A percentile compares a stretch with the other conserved stretches of the same genome.
phyloP scores from a whole-genome alignment of 2,113 vertebrate genomes.

The Mobula hypostoma region DNA sequence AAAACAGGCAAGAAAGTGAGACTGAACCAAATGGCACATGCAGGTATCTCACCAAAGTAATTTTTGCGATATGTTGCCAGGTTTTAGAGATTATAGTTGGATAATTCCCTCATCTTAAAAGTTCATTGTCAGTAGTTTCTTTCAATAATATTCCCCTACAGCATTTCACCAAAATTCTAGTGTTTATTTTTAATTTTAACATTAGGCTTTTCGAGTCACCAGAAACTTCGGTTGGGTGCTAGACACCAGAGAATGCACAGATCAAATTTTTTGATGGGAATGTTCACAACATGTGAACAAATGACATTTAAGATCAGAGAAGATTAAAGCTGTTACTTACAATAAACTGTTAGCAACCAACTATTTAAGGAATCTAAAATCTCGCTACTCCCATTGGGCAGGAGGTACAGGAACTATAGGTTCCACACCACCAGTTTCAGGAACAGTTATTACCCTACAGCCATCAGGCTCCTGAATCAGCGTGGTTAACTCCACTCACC shows the following conservation, averaged over 20 bases:
- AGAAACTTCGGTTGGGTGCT: neutral
- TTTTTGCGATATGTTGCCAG: neutral
- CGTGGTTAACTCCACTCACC: too few species aligned
- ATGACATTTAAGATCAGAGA: neutral
- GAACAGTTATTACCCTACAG: too few species aligned
- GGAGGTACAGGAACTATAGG: too few species aligned
- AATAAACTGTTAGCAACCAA: neutral
- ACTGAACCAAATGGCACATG: neutral
- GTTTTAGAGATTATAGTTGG: too few species aligned
- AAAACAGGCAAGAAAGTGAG: neutral
- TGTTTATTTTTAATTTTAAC: neutral
- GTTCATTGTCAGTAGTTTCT: neutral
- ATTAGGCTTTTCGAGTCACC: neutral
- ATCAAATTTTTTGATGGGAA: neutral
- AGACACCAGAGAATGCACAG: neutral
- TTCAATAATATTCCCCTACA: neutral
- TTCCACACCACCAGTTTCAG: too few species aligned
- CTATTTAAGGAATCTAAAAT: neutral
- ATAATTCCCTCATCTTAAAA: neutral
- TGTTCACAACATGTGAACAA: neutral
- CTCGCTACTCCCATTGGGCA: neutral
- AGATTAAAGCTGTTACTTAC: neutral
- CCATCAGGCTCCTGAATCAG: too few species aligned
- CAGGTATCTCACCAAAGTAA: neutral
- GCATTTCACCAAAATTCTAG: neutral